Evolutionary conservation across 1,140 invertebrate genomes (phyloP).

Genomic region (Heliconius himera): DNA sequence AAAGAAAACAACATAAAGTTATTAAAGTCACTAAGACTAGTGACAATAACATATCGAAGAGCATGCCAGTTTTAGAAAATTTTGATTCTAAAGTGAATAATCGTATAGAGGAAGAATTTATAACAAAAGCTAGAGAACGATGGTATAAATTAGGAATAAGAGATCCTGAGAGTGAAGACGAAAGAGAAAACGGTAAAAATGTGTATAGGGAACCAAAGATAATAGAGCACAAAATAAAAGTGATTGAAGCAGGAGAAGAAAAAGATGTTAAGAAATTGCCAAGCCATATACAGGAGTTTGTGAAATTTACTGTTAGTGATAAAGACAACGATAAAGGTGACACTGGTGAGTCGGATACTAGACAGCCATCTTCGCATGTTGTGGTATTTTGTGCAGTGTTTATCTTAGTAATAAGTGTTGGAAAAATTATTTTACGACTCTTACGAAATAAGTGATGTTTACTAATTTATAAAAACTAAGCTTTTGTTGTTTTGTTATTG

Average conservation of each 20-base stretch:
- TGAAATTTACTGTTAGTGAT: slow-evolving; percentile 84
- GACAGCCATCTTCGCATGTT: slow-evolving; percentile 72
- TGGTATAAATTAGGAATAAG: slow-evolving; percentile 83
- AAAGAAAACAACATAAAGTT: slow-evolving; percentile 89
- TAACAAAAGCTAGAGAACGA: slow-evolving; percentile 85
- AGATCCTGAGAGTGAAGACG: slow-evolving; percentile 82
- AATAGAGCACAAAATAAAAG: slow-evolving; percentile 80
- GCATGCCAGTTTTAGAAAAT: slow-evolving; percentile 60
- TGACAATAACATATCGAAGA: slow-evolving; percentile 53
- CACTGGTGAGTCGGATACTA: slow-evolving; percentile 66
- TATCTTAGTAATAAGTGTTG: slow-evolving; percentile 70
- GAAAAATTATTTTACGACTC: slow-evolving; percentile 67
- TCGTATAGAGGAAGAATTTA: slow-evolving; percentile 87
- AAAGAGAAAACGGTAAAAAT: slow-evolving; percentile 60
- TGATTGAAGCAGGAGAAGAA: slow-evolving; percentile 84
- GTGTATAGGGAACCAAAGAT: slow-evolving; percentile 79
- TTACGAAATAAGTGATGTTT: slow-evolving; percentile 55
- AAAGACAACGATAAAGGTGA: slow-evolving; percentile 76
- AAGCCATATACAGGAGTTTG: slow-evolving; percentile 88
- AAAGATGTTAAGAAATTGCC: slow-evolving; percentile 85
- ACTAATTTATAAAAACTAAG: slow-evolving; percentile 21
- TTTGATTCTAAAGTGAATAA: slow-evolving; percentile 79
- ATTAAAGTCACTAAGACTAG: slow-evolving; percentile 85
- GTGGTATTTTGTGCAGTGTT: slow-evolving; percentile 77
- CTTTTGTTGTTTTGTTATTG: slow-evolving; percentile 27